A percentile compares a stretch with the other conserved stretches of the same genome.
Evolutionary conservation across 2,113 vertebrate genomes (phyloP).

Genomic region (Apteryx owenii): DNA sequence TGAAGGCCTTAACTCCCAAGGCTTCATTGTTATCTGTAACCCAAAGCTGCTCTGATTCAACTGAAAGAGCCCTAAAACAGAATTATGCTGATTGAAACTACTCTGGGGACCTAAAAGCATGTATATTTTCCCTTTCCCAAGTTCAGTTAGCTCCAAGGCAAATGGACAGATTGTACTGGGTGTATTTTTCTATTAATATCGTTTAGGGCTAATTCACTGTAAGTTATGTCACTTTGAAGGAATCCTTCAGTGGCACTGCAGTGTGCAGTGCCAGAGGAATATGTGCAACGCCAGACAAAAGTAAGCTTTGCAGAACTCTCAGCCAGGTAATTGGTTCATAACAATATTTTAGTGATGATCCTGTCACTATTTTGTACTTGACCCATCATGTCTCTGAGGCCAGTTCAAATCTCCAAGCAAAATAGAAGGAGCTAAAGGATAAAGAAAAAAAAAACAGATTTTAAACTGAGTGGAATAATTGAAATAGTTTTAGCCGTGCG

Average conservation of each 20-base stretch:
- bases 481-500: neutral
- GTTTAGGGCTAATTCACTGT: rapidly evolving
- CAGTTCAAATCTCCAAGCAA: neutral
- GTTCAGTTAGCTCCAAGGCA: neutral
- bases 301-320: neutral
- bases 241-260: neutral
- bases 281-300: neutral
- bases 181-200: neutral
- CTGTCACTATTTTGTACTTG: neutral
- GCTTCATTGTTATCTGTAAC: neutral
- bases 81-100: neutral
- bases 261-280: rapidly evolving
- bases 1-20: neutral
- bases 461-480: neutral
- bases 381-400: neutral
- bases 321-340: neutral
- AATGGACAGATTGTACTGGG: neutral
- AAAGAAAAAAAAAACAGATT: neutral
- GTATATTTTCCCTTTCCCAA: neutral
- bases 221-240: rapidly evolving
- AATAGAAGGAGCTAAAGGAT: neutral
- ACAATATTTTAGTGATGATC: neutral
- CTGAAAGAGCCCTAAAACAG: neutral
- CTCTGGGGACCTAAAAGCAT: neutral
- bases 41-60: neutral